Base-by-base conservation (phyloP, 35 echinoderm and acorn worm species). In the Acanthaster planci region DNA sequence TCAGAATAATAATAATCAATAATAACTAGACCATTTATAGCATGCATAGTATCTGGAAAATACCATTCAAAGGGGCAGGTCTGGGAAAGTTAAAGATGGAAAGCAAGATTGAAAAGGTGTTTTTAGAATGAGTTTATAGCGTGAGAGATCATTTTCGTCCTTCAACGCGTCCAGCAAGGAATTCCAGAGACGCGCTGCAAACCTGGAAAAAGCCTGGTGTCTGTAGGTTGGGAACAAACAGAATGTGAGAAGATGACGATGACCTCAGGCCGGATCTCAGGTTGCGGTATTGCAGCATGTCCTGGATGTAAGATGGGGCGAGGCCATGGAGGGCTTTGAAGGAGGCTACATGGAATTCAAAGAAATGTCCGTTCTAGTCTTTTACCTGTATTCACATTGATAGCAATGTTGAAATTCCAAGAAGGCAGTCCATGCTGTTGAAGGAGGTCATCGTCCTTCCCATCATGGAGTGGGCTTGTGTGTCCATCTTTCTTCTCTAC, bases 401-500 rank as follows among this genome's bases (percentile, higher is more conserved):
- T 85, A 35, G 75, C 85, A 36, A 93, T 84, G 50, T 84, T 93
- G 42, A 79, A 89, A 53, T 88, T 89, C 82, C 92, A 89, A 34
- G 92, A 89, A 18, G 86, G 75, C 17, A 93, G 30, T 0, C 92
- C 92, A 60, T 93, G 92, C 23, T 88, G 80, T 60, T 89, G 81
- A 2, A 93, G 76, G 7, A 10, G 51, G 64, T 67, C 75, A 14
- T 79, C 76, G 39, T 81, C 57, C 17, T 57, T 83, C 36, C 81
- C 56, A 8, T 77, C 44, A 52, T 76, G 18, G 17, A 1, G 39
- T 57, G 38, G 51, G 21, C 6, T 30, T 55, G 17, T 38, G 18
- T 88, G 37, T 38, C 40, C 78, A 9, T 16, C 7, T 7, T 1
- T 31, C 38, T 23, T 31, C 15, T 8, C 56, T 2, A 21, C 37